Evolutionary conservation across 2,113 vertebrate genomes (phyloP), one percentile per base, ranked within the genome.

Genomic region (Varanus salvator): DNA sequence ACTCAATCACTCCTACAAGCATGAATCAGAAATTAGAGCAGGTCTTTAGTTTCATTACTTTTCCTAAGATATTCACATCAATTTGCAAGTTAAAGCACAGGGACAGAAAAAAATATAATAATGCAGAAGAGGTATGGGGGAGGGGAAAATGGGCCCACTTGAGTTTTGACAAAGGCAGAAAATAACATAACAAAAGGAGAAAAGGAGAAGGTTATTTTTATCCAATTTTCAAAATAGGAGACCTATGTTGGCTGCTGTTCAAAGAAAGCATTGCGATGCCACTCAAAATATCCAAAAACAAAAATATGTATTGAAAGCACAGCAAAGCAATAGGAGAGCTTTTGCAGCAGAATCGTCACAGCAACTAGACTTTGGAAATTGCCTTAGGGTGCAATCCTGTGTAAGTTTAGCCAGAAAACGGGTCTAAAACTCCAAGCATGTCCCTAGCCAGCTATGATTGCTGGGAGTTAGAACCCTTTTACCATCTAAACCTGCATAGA

Each of bases 231-330:
- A 64, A 90, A 85, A 54, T 31, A 1, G 71, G 66, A 68, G 15
- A 89, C 71, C 0, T 64, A 69, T 27, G 75, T 0, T 12, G 78
- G 12, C 34, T 89, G 44, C 25, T 87, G 54, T 92, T n/a, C 29
- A 88, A 92, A 74, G 0, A 57, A 93, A 84, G 8, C 80, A 72
- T 0, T 1, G 74, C 82, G n/a, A 54, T 25, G 91, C 60, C 1
- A 8, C 9, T 34, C 8, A 90, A 92, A 86, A 88, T 85, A 85
- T 19, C n/a, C 83, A 34, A 76, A 82, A 85, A 2, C 74, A 93
- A 94, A 84, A 87, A 87, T 81, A 3, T 64, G 2, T 15, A 86
- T 50, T 25, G 1, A 23, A 68, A 76, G 87, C 86, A 23, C 31
- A 74, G 31, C 11, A 86, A 85, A 85, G 34, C 78, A 1, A 84